Evolutionary conservation across 92 coral and sea anemone species (phyloP).

Genomic region (Bergia sp.): DNA sequence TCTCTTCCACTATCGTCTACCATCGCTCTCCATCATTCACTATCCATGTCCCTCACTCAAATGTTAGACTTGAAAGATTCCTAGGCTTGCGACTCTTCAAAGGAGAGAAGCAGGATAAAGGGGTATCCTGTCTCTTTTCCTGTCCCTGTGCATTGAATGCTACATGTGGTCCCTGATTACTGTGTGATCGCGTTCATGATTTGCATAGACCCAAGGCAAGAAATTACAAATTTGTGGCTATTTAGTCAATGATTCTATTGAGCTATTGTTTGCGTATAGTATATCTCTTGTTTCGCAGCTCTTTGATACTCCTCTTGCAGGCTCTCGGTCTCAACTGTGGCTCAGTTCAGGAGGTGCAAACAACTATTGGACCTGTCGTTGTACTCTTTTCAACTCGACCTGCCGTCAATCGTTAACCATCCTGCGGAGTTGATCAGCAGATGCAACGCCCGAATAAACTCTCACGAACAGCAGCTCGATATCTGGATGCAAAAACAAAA

Average conservation of each 20-base stretch:
- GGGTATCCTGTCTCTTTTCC: background rate
- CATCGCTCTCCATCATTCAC: background rate
- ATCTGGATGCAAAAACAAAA: slow-evolving; percentile 1
- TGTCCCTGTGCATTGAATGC: background rate
- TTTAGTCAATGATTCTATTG: background rate
- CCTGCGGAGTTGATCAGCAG: background rate
- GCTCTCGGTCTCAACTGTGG: background rate
- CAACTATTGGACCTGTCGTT: background rate
- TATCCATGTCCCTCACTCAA: background rate
- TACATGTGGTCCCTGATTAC: background rate
- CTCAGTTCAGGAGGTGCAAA: background rate
- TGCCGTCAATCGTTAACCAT: background rate
- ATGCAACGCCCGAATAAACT: background rate
- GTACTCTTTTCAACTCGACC: background rate
- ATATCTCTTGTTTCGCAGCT: background rate
- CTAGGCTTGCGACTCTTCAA: background rate
- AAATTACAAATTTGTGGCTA: background rate
- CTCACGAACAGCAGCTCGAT: background rate
- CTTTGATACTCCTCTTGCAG: background rate
- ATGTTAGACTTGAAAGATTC: background rate
- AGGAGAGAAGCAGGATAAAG: background rate
- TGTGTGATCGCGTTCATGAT: background rate
- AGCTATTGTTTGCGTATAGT: background rate
- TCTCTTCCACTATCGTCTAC: background rate
- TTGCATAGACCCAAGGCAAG: background rate